These are phyloP conservation scores for Glaucopsyche alexis DNA, from an alignment of 2,888 invertebrate species.

Conservation along the genomic window DNA sequence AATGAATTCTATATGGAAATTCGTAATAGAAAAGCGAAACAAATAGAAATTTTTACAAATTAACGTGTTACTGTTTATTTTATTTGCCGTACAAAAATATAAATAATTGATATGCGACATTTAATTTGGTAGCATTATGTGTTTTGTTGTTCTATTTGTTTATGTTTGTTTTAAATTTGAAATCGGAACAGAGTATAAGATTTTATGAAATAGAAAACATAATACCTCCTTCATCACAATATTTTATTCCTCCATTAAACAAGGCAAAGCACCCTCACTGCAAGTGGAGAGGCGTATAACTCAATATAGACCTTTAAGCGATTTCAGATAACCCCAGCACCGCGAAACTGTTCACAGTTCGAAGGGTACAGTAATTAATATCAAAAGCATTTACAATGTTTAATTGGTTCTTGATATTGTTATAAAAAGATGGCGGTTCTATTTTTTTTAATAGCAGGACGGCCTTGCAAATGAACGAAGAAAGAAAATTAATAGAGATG, in stretches of 20 bases:
- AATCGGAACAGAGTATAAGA: no score
- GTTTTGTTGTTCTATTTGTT: no score
- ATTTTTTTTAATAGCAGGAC: neutral
- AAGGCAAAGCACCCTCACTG: constrained; percentile 55
- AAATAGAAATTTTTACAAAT: no score
- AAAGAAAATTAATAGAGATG: neutral
- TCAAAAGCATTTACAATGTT: constrained; percentile 45
- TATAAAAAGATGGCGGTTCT: neutral
- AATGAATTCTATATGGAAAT: no score
- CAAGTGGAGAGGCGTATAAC: constrained; percentile 69
- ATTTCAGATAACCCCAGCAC: constrained; percentile 71
- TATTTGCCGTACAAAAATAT: no score
- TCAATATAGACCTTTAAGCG: constrained; percentile 63
- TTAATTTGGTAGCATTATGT: no score
- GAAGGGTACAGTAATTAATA: constrained; percentile 69
- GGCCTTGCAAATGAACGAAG: neutral
- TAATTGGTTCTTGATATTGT: constrained; percentile 34
- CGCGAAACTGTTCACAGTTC: constrained; percentile 55
- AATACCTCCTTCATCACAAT: neutral
- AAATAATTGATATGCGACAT: no score
- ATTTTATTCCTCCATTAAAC: constrained; percentile 1
- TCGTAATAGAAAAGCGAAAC: no score
- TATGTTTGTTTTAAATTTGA: no score
- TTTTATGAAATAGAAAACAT: neutral
- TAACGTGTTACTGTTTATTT: no score